Percentiles rank a stretch among this genome's conserved stretches.
These are phyloP conservation scores for Argyrosomus regius DNA, from an alignment of 2,797 vertebrate genomes.

Conservation along the genomic window DNA sequence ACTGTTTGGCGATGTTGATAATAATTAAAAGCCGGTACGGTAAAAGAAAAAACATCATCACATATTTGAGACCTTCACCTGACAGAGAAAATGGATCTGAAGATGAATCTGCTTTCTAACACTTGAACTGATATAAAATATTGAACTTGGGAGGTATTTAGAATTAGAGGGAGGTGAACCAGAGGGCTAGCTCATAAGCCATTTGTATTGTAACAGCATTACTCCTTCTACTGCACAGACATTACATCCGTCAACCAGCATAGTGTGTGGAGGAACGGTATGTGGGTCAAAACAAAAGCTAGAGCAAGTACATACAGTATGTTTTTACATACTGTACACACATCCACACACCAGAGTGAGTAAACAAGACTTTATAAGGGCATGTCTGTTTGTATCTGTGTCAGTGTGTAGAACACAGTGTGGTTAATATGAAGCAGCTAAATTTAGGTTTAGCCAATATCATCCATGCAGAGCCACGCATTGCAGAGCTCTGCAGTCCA, in stretches of 20 bases:
- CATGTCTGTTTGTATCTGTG: neutral
- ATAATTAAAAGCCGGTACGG: neutral
- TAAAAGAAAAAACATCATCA: neutral
- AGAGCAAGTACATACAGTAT: neutral
- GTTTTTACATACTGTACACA: neutral
- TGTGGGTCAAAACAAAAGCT: slow-evolving; percentile 18
- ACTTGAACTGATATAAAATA: neutral
- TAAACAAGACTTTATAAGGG: neutral
- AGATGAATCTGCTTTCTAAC: neutral
- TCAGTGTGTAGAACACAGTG: neutral
- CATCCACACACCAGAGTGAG: neutral
- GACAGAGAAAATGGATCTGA: neutral
- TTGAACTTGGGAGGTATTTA: slow-evolving; percentile 14
- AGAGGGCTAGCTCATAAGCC: neutral
- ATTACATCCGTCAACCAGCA: slow-evolving; percentile 7
- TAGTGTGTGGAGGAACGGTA: neutral
- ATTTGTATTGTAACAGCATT: slow-evolving; percentile 20
- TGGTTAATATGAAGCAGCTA: neutral
- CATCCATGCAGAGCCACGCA: neutral
- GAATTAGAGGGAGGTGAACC: slow-evolving; percentile 1
- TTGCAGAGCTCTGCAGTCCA: neutral
- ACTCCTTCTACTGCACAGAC: slow-evolving; percentile 13
- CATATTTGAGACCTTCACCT: too few relatives aligned
- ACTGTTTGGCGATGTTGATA: neutral
- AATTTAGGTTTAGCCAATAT: neutral